Evolutionary conservation across 2,888 invertebrate genomes (phyloP), one percentile per base, ranked within the genome.

Genomic region (Cordilura impudica): DNA sequence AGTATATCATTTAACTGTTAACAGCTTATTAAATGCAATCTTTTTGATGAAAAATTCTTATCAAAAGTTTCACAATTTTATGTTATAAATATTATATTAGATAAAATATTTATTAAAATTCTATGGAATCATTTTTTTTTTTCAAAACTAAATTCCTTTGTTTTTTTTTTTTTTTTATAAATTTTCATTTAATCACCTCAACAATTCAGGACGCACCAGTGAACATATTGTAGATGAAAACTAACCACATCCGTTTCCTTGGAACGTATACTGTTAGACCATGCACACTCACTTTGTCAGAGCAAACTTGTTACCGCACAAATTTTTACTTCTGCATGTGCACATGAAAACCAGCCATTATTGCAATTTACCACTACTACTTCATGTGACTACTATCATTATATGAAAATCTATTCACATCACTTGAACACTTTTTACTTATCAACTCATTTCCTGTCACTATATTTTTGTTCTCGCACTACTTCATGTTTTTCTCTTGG

Each of bases 351-450:
- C 53, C 45, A 60, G 56, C 31, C 60, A 60, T 74, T 74, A 61
- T 53, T 74, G 23, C 60, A 54, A 31, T 60, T 23, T 49, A 47
- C 63, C 31, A 45, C 39, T 23, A 29, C 53, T 19, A 14, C 26
- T 45, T 10, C 31, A 65, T 16, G 35, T 45, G 2, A 2, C n/a
- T 21, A 29, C 35, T 74, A 60, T 74, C 67, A 74, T 61, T 67
- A 74, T 67, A 67, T 45, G 67, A 74, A 54, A 61, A 67, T 67
- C 51, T 74, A 74, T 67, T 53, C 60, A 60, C 53, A 74, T 71
- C 77, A 72, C 61, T 67, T 72, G 72, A 72, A 67, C 67, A 77
- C 72, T 72, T 77, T 77, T 77, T 77, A 72, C 77, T 77, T 77
- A 77, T 77, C 77, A 72, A 72, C 72, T 77, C 72, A 77, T 77